A percentile compares a stretch with the other conserved stretches of the same genome.
phyloP scores from a whole-genome alignment of 2,797 vertebrate genomes.

The Myiotriccus ornatus region DNA sequence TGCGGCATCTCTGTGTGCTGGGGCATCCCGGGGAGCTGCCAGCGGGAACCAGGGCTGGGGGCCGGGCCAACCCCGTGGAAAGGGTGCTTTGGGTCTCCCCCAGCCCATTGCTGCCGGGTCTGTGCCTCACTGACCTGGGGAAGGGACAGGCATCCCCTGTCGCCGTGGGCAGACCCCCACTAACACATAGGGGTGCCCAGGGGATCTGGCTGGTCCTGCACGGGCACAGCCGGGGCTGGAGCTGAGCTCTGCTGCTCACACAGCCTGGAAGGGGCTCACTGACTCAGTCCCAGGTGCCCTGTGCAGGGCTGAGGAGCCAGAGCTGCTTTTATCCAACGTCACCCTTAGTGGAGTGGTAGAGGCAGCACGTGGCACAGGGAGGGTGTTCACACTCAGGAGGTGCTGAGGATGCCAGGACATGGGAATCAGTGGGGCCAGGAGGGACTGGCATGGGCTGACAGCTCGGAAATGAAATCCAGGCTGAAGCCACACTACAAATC shows the following conservation, averaged over 20 bases:
- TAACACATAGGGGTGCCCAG: neutral
- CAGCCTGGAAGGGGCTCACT: accelerated
- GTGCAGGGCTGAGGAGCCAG: neutral
- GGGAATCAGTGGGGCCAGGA: neutral
- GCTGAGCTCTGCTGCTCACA: neutral
- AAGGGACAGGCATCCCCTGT: neutral
- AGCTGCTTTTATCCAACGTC: accelerated
- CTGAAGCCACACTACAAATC: neutral
- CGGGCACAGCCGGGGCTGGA: neutral
- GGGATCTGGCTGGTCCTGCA: accelerated
- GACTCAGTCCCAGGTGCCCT: accelerated
- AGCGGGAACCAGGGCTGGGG: neutral
- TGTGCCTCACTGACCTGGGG: neutral
- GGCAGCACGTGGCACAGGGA: accelerated
- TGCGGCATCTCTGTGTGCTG: neutral
- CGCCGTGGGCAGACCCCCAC: accelerated
- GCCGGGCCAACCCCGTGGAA: accelerated
- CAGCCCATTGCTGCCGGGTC: accelerated
- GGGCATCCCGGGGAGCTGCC: neutral
- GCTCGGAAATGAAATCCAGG: neutral
- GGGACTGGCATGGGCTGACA: neutral
- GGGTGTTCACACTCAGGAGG: neutral
- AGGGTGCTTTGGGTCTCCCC: neutral
- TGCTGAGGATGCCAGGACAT: accelerated
- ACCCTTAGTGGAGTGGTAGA: accelerated